These are phyloP conservation scores for Drosophila bocki DNA, from an alignment of 1,140 invertebrate species.

Conservation along the genomic window DNA sequence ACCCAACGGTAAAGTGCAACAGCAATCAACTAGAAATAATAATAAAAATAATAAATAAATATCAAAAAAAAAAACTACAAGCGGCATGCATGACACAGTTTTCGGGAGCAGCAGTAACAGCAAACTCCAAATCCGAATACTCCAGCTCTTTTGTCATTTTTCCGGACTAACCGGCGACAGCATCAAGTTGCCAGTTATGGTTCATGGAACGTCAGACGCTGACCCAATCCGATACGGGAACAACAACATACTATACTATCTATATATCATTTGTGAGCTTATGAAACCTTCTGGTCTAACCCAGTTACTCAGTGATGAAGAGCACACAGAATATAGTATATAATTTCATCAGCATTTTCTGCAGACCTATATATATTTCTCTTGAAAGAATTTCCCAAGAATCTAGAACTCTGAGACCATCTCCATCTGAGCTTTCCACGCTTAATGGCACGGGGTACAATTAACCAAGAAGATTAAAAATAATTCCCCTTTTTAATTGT, in stretches of 20 bases:
- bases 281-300: slow-evolving; percentile 48
- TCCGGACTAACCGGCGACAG: slow-evolving; percentile 25
- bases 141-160: slow-evolving; percentile 39
- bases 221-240: slow-evolving; percentile 38
- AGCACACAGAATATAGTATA: not conserved
- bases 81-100: slow-evolving; percentile 63
- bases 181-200: slow-evolving; percentile 56
- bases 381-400: slow-evolving; percentile 3
- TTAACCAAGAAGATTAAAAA: slow-evolving; percentile 18
- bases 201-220: slow-evolving; percentile 35
- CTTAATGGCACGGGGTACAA: slow-evolving; percentile 11
- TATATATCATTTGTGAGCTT: slow-evolving; percentile 31
- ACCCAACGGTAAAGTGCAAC: slow-evolving; percentile 10
- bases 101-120: slow-evolving; percentile 34
- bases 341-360: not conserved
- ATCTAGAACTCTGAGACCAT: slow-evolving; percentile 3
- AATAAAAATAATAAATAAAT: not conserved
- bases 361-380: not conserved
- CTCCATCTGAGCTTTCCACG: slow-evolving; percentile 23
- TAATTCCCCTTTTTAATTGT: slow-evolving; percentile 32
- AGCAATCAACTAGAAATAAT: not conserved
- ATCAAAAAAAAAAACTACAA: slow-evolving; percentile 20
- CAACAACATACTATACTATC: not conserved
- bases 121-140: slow-evolving; percentile 11
- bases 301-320: slow-evolving; percentile 37